Conservation (phyloP, 2,797 vertebrate species). For the Pelobates cultripes region DNA sequence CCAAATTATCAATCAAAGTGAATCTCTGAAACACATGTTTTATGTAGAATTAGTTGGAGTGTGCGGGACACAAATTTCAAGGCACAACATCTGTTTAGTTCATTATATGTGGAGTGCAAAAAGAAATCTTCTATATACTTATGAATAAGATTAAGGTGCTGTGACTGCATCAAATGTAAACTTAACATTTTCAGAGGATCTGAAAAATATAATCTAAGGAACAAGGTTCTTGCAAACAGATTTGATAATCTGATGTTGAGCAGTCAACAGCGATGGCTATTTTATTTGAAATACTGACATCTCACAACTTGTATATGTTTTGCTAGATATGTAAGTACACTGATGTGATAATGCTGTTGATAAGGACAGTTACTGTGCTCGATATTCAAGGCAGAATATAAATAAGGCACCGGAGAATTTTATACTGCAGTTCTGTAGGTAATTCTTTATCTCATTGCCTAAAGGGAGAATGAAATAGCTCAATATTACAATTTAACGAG, state of each 20-base stretch:
- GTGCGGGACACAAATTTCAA: conserved; percentile 40
- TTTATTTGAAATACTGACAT: conserved; percentile 31
- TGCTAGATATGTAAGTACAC: conserved; percentile 28
- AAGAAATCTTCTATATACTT: conserved; percentile 14
- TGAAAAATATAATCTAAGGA: conserved; percentile 41
- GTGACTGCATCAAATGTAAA: conserved; percentile 26
- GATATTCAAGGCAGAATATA: conserved; percentile 19
- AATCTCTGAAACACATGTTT: conserved; percentile 35
- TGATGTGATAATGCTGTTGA: conserved; percentile 39
- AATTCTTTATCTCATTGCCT: neutral
- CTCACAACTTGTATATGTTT: conserved; percentile 40
- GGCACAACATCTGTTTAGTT: conserved; percentile 42
- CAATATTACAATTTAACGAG: neutral
- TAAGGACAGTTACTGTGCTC: conserved; percentile 23
- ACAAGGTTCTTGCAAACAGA: conserved; percentile 17
- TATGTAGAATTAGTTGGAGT: conserved; percentile 43
- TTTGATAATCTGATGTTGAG: conserved; percentile 12
- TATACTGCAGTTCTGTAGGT: neutral
- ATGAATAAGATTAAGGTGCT: conserved; percentile 26
- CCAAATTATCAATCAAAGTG: conserved; percentile 45
- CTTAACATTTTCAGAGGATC: conserved; percentile 15
- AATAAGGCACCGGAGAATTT: conserved; percentile 4
- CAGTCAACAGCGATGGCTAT: conserved; percentile 24
- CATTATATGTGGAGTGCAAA: conserved; percentile 24
- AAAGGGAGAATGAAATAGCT: neutral